Evolutionary conservation across 2,888 invertebrate species (phyloP).

Genomic region (Melieria crassipennis): DNA sequence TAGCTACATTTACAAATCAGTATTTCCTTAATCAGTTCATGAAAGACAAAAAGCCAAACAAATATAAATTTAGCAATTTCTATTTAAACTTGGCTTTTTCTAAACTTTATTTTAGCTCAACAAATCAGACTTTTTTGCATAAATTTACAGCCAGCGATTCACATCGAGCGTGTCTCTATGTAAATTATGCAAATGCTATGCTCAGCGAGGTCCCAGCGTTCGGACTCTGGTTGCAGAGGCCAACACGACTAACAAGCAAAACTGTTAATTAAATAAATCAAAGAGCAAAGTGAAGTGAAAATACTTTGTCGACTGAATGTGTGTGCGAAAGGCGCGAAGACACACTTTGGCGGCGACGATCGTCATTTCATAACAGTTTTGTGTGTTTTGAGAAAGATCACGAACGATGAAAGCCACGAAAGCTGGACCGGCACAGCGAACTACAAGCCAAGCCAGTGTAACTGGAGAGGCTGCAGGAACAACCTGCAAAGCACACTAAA

Average conservation of each 20-base stretch:
- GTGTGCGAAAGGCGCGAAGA: constrained; percentile 1
- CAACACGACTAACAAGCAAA: not conserved
- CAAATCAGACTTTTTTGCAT: not conserved
- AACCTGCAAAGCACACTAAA: not conserved
- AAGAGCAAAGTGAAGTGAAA: not conserved
- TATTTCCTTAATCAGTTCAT: not conserved
- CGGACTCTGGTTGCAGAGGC: not conserved
- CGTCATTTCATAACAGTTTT: not conserved
- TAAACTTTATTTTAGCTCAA: not conserved
- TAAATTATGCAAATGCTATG: constrained; percentile 17
- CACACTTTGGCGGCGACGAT: not conserved
- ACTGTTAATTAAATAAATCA: constrained; percentile 16
- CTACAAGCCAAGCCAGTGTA: too few relatives aligned
- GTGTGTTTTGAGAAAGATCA: not conserved
- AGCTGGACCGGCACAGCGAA: not conserved
- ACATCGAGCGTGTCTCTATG: not conserved
- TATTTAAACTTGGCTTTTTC: not conserved
- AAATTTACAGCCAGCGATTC: not conserved
- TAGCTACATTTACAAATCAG: not conserved
- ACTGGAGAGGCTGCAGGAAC: too few relatives aligned
- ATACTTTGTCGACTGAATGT: not conserved
- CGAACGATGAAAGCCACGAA: not conserved
- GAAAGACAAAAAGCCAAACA: not conserved
- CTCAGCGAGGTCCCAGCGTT: not conserved
- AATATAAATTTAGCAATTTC: not conserved